A percentile compares a stretch with the other conserved stretches of the same genome.
These are phyloP conservation scores for Diuraphis noxia DNA, from an alignment of 1,140 invertebrate species.

Conservation along the genomic window DNA sequence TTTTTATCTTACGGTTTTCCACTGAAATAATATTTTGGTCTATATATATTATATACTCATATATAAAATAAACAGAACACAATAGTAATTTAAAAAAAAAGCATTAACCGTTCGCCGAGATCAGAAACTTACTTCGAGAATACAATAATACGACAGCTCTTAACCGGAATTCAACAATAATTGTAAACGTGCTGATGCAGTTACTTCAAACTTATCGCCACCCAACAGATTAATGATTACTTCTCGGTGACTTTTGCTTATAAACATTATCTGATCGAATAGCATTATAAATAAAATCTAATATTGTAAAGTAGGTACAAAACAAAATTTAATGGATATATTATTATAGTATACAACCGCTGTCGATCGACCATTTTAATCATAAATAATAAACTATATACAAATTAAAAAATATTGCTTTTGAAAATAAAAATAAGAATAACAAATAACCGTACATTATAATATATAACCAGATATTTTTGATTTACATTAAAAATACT, in stretches of 20 bases:
- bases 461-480: not conserved
- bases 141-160: not conserved
- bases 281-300: not conserved
- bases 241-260: not conserved
- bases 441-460: not conserved
- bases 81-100: conserved; percentile 19
- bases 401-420: not conserved
- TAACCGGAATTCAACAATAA: not conserved
- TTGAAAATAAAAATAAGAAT: not conserved
- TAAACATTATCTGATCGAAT: not conserved
- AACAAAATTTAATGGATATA: not conserved
- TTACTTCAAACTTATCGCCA: not conserved
- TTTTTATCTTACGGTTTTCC: not conserved
- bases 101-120: not conserved
- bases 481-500: not conserved
- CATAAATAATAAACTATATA: not conserved
- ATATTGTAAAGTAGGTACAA: not conserved
- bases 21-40: not conserved
- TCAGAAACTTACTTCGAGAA: not conserved
- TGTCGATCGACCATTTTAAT: not conserved
- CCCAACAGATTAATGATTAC: not conserved
- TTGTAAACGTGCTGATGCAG: not conserved
- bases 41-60: not conserved
- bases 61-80: not conserved
- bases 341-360: not conserved